Evolutionary conservation across 2,888 invertebrate genomes (phyloP), one percentile per base, ranked within the genome.

Genomic region (Halocaridina rubra): DNA sequence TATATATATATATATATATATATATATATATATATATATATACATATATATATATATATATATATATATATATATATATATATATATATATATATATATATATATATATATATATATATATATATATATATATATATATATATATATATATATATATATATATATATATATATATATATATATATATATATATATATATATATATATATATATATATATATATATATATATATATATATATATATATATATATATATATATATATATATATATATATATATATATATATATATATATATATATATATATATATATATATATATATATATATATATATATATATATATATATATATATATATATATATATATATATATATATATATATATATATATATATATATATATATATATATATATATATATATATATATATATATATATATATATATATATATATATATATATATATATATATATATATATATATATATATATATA

Each of bases 361-460:
- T 71, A 13, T 29, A 13, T 71, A 3, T 71, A 27, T 71, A 3
- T 71, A 71, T 71, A 22, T 32, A 69, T 71, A 2, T 24, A 13
- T 71, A 2, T 32, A 0, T 71, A 22, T 4, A 13, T 71, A 0
- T 29, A 30, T 71, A 3, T 29, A 3, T 71, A 10, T 29, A 29
- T 71, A 10, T 29, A 29, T 30, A 19, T 64, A 29, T 4, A 29
- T 29, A 29, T 33, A 69, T 27, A n/a, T n/a, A 71, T 32, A 75
- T 57, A 53, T 24, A 75, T 27, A 75, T 53, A 75, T 16, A 75
- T 53, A 53, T 27, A 75, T 53, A 75, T 27, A 75, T 24, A 75
- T 27, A 75, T 24, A 75, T 27, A 75, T 53, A 53, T 13, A 75
- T 53, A 75, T 57, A 75, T 24, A 75, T 27, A 75, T 75, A 75